Percentiles rank a stretch among this genome's conserved stretches.
phyloP scores from a whole-genome alignment of 2,113 vertebrate genomes.

The Anguilla japonica region DNA sequence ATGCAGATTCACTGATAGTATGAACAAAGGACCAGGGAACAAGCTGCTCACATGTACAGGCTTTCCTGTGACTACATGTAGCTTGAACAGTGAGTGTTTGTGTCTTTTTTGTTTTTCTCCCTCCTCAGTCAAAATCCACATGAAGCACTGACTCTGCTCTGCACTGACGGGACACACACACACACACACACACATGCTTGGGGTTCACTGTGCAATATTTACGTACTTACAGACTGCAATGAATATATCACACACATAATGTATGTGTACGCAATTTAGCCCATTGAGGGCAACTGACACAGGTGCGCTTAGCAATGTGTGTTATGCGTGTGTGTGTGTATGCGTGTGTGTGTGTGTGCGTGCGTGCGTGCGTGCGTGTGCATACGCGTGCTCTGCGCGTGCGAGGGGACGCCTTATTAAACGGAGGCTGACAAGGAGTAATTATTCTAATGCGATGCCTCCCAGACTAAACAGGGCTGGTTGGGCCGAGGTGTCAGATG shows the following conservation, averaged over 20 bases:
- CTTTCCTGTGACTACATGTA: slow-evolving; percentile 25
- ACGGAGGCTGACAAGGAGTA: slow-evolving; percentile 66
- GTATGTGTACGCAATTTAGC: too few relatives aligned
- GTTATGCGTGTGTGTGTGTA: slow-evolving; percentile 44
- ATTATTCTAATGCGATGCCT: slow-evolving; percentile 69
- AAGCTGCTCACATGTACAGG: slow-evolving; percentile 30
- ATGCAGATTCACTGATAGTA: slow-evolving; percentile 42
- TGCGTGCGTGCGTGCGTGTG: neutral
- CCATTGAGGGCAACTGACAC: too few relatives aligned
- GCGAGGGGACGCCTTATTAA: slow-evolving; percentile 56
- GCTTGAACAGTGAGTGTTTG: slow-evolving; percentile 18
- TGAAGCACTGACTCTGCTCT: slow-evolving; percentile 30
- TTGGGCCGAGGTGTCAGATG: slow-evolving; percentile 61
- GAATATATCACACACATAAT: too few relatives aligned
- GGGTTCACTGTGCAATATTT: too few relatives aligned
- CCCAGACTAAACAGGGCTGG: slow-evolving; percentile 58
- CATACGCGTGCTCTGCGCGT: slow-evolving; percentile 16
- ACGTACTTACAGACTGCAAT: too few relatives aligned
- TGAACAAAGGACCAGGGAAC: neutral
- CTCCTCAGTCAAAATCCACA: slow-evolving; percentile 27
- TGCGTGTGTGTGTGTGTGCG: slow-evolving; percentile 20
- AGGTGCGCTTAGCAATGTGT: slow-evolving; percentile 34
- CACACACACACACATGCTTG: too few relatives aligned
- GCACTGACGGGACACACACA: too few relatives aligned
- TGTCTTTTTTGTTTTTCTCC: slow-evolving; percentile 3